Percentiles rank a stretch among this genome's conserved stretches.
Conservation (phyloP, 1,140 invertebrate genomes). For the Colletes gigas region DNA sequence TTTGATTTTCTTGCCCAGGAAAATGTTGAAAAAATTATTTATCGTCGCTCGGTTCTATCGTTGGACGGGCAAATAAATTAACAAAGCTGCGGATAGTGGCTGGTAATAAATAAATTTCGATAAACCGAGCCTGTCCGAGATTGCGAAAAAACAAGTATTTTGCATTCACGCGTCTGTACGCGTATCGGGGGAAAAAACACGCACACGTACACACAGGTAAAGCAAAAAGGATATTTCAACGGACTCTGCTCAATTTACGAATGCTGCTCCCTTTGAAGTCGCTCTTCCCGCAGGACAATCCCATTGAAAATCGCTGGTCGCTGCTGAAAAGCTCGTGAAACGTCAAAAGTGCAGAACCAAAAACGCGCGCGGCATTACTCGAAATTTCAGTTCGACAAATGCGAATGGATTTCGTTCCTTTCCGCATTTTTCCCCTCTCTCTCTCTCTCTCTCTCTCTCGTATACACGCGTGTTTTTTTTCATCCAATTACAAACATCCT, state of each 20-base stretch:
- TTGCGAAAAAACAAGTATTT: too few species aligned
- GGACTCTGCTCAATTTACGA: conserved; percentile 29
- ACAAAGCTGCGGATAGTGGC: too few species aligned
- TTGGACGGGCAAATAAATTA: too few species aligned
- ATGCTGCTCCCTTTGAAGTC: conserved; percentile 31
- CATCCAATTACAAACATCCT: conserved; percentile 17
- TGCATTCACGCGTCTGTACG: not conserved
- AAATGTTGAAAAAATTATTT: too few species aligned
- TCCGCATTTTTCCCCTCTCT: too few species aligned
- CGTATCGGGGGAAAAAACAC: not conserved
- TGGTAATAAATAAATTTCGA: too few species aligned
- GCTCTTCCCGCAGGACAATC: conserved; percentile 38
- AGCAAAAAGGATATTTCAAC: conserved; percentile 1
- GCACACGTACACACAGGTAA: not conserved
- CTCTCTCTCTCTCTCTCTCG: too few species aligned
- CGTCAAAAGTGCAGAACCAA: conserved; percentile 26
- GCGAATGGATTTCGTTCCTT: conserved; percentile 26
- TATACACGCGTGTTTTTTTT: not conserved
- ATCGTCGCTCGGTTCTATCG: too few species aligned
- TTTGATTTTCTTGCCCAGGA: too few species aligned
- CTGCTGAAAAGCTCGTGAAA: conserved; percentile 35
- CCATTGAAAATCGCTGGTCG: conserved; percentile 38
- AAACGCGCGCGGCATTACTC: not conserved
- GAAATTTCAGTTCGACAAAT: conserved; percentile 26
- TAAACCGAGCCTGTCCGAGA: too few species aligned